These are phyloP conservation scores for Porites lutea DNA, from an alignment of 64 coral and sea anemone species.

Conservation along the genomic window DNA sequence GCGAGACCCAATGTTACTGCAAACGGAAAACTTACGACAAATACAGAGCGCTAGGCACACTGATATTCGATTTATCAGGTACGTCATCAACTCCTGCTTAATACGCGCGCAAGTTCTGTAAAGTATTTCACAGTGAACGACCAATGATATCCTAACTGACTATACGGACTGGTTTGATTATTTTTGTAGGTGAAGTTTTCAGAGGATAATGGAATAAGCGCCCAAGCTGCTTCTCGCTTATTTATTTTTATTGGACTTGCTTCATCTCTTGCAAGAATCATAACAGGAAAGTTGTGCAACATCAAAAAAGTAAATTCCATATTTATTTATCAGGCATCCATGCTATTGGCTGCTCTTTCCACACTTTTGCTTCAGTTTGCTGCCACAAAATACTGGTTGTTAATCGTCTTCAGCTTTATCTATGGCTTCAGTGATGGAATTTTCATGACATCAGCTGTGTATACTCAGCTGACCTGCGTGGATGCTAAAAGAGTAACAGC, in stretches of 20 bases:
- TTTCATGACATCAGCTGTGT: conserved; percentile 16
- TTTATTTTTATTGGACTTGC: conserved; percentile 48
- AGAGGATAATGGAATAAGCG: conserved; percentile 28
- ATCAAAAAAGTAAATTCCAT: background rate
- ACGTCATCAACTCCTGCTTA: no score
- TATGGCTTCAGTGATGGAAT: conserved; percentile 44
- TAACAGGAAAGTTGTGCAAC: conserved; percentile 30
- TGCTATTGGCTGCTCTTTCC: background rate
- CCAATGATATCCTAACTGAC: no score
- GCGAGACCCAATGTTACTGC: no score
- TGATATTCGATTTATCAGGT: no score
- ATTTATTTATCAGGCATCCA: conserved; percentile 33
- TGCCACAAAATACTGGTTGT: background rate
- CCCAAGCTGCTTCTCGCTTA: conserved; percentile 32
- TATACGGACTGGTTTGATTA: background rate
- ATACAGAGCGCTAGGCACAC: no score
- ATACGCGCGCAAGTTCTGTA: no score
- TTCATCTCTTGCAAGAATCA: conserved; percentile 2
- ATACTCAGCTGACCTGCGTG: conserved; percentile 31
- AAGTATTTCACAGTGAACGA: no score
- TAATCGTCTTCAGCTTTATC: background rate
- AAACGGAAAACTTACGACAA: no score
- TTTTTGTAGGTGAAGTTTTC: conserved; percentile 39
- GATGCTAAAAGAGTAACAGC: conserved; percentile 1
- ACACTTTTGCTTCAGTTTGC: conserved; percentile 2